Conservation (phyloP, 2,113 vertebrate species). For the Channa argus region DNA sequence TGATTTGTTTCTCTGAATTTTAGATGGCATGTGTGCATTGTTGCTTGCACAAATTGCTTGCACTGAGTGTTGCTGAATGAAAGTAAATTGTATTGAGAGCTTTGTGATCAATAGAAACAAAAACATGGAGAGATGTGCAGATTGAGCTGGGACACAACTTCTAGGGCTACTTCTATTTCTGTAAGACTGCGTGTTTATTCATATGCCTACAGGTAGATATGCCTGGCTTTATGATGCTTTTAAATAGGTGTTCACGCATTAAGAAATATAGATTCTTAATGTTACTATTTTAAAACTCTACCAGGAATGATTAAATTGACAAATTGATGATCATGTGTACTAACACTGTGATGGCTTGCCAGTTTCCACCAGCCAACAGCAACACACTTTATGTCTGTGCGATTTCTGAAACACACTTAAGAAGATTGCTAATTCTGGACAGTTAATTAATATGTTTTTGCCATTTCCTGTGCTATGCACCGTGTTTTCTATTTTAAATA, state of each 20-base stretch:
- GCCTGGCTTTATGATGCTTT: background rate
- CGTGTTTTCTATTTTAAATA: background rate
- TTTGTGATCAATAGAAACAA: conserved; percentile 15
- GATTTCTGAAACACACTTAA: conserved; percentile 6
- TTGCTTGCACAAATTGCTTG: background rate
- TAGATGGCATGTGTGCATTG: background rate
- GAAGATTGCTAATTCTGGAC: background rate
- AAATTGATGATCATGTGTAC: background rate
- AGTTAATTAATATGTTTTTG: conserved; percentile 4
- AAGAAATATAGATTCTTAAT: too few relatives aligned
- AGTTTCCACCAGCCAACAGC: too few relatives aligned
- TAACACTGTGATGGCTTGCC: too few relatives aligned
- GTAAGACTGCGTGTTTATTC: background rate
- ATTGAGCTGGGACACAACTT: background rate
- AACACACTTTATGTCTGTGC: background rate
- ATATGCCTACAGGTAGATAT: background rate
- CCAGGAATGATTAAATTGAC: conserved; percentile 27
- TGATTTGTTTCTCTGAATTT: background rate
- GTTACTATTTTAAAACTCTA: conserved; percentile 8
- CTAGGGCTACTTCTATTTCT: too few relatives aligned
- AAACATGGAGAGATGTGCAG: background rate
- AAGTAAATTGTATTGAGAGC: background rate
- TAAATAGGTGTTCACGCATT: too few relatives aligned
- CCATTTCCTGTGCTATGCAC: background rate
- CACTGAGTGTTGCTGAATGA: background rate